phyloP scores from a whole-genome alignment of 2,113 vertebrate genomes.

The Hoplias malabaricus region DNA sequence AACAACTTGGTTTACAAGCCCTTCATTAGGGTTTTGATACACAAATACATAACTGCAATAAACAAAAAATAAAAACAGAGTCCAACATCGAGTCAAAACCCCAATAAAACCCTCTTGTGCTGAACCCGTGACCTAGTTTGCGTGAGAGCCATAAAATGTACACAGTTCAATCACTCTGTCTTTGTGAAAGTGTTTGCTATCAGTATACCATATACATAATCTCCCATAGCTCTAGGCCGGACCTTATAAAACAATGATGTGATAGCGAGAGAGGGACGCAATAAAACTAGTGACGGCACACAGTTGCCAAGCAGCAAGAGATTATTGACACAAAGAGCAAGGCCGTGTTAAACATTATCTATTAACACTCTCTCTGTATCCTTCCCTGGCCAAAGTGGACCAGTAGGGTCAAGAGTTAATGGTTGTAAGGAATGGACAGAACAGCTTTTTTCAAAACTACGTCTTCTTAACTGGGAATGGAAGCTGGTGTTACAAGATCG shows the following conservation, averaged over 20 bases:
- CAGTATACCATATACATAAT: background rate
- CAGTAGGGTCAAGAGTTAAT: background rate
- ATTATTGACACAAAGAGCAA: background rate
- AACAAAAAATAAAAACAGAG: background rate
- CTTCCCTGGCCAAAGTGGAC: background rate
- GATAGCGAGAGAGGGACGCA: background rate
- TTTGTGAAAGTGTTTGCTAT: background rate
- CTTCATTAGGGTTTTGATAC: too few relatives aligned
- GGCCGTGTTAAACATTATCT: constrained; percentile 28
- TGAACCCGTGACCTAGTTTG: background rate
- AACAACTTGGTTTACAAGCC: too few relatives aligned
- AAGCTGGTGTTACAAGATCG: too few relatives aligned
- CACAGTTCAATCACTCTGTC: constrained; percentile 3
- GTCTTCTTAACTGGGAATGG: too few relatives aligned
- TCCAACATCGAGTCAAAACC: background rate
- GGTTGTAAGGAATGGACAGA: too few relatives aligned
- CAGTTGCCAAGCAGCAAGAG: background rate
- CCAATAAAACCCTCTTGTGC: background rate
- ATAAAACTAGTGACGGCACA: constrained; percentile 4
- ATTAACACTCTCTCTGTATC: background rate
- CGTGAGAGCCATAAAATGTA: background rate
- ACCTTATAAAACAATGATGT: background rate
- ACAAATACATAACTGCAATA: background rate
- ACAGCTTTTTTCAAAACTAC: too few relatives aligned
- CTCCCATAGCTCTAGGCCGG: background rate